phyloP scores from a whole-genome alignment of 2,113 vertebrate genomes.

The Boulengeromyrus knoepffleri region DNA sequence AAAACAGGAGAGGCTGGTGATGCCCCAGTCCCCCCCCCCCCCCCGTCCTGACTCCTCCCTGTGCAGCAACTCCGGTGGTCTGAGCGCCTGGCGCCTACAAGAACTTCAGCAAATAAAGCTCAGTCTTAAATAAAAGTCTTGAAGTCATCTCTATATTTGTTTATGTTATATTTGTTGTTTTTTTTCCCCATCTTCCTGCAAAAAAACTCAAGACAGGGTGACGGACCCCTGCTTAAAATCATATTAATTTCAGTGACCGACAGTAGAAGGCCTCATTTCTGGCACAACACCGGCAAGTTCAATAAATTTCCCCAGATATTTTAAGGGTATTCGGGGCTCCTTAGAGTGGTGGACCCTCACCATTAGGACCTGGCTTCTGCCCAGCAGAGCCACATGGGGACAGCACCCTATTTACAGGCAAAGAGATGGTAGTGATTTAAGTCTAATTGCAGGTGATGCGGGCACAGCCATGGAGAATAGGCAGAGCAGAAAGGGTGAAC shows the following conservation, averaged over 20 bases:
- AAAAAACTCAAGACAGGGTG: background rate
- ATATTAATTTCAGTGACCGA: background rate
- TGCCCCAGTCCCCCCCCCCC: background rate
- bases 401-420: slow-evolving; percentile 40
- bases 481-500: background rate
- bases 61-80: slow-evolving; percentile 19
- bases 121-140: background rate
- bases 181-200: background rate
- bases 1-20: background rate
- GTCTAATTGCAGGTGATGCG: background rate
- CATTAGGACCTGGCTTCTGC: slow-evolving; percentile 32
- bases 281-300: slow-evolving; percentile 9
- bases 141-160: slow-evolving; percentile 8
- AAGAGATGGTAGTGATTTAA: slow-evolving; percentile 21
- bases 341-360: slow-evolving; percentile 31
- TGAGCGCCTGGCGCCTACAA: background rate
- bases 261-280: background rate
- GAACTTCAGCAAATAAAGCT: slow-evolving; percentile 10
- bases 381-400: slow-evolving; percentile 39
- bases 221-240: background rate
- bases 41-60: background rate
- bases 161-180: slow-evolving; percentile 1
- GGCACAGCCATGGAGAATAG: background rate
- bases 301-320: slow-evolving; percentile 10
- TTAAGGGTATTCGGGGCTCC: slow-evolving; percentile 19